A percentile compares a stretch with the other conserved stretches of the same genome.
These are phyloP conservation scores for Deilephila elpenor DNA, from an alignment of 2,888 invertebrate species.

Conservation along the genomic window DNA sequence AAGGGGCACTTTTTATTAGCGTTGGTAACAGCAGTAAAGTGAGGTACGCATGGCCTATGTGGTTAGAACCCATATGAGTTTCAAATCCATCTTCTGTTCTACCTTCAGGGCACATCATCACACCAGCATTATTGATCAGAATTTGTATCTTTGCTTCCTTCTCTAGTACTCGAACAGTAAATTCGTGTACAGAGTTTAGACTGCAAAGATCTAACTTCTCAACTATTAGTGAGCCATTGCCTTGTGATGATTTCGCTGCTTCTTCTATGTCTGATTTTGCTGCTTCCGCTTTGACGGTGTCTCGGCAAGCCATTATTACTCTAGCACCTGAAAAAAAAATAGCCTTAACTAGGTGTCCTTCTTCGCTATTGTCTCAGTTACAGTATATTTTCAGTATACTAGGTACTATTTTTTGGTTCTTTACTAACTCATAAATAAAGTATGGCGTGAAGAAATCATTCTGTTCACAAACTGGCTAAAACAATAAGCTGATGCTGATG, in stretches of 20 bases:
- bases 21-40: conserved; percentile 85
- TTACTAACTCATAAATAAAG: no score
- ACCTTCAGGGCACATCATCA: conserved; percentile 87
- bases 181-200: conserved; percentile 82
- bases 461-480: no score
- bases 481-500: no score
- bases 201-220: conserved; percentile 83
- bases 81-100: conserved; percentile 88
- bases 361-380: conserved; percentile 77
- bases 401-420: no score
- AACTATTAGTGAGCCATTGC: conserved; percentile 62
- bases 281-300: conserved; percentile 72
- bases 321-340: conserved; percentile 69
- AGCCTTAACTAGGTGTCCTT: conserved; percentile 54
- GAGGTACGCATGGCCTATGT: conserved; percentile 87
- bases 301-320: conserved; percentile 81
- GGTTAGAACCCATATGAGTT: conserved; percentile 87
- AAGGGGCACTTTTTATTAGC: conserved; percentile 83
- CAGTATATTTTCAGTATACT: conserved; percentile 62
- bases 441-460: no score
- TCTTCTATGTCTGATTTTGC: conserved; percentile 81
- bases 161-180: conserved; percentile 71
- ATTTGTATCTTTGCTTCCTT: conserved; percentile 81
- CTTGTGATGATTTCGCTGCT: conserved; percentile 42
- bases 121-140: conserved; percentile 87